Base-by-base conservation (phyloP, 2,113 vertebrate genomes). In the Dasyornis broadbenti region DNA sequence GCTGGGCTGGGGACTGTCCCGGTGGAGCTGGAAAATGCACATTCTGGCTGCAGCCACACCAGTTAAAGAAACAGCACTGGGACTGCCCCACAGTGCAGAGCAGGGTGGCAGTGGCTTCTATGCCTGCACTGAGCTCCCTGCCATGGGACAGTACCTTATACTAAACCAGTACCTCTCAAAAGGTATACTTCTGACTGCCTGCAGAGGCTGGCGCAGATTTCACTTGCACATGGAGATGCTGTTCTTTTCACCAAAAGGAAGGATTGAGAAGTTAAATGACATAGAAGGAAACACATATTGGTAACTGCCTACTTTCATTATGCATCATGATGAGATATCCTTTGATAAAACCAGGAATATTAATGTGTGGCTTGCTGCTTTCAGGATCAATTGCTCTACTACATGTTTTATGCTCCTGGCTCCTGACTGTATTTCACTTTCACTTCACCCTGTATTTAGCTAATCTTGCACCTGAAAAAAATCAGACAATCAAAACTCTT, bases 1-100 rank as follows among this genome's bases (percentile, higher is more conserved):
- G 59, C 76, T 57, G 45, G 0, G 0, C 86, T 54, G 31, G 57
- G 60, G 42, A 75, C 37, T 9, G 11, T 73, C 85, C 42, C 0
- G 0, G 42, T 16, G 33, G 39, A 54, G 47, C 19, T 69, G n/a
- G 61, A 66, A 87, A 95, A 75, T 37, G 49, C 47, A 79, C 0
- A 0, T 23, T n/a, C 63, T 37, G 60, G n/a, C 75, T 73, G 35
- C 8, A 4, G 66, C 44, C 42, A 45, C 42, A 54, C 2, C 53
- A 68, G 57, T 26, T 33, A 52, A 79, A 59, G 28, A 42, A 79
- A 57, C 45, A 7, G 27, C 20, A 6, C 35, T 39, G 53, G 42
- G 53, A 47, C 16, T 21, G 53, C 24, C 33, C 30, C 66, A 53
- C 17, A 13, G 80, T 0, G 2, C 57, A 71, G 66, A 86, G 61